A percentile compares a stretch with the other conserved stretches of the same genome.
Conservation (phyloP, 2,113 vertebrate genomes). For the Cebidichthys violaceus region DNA sequence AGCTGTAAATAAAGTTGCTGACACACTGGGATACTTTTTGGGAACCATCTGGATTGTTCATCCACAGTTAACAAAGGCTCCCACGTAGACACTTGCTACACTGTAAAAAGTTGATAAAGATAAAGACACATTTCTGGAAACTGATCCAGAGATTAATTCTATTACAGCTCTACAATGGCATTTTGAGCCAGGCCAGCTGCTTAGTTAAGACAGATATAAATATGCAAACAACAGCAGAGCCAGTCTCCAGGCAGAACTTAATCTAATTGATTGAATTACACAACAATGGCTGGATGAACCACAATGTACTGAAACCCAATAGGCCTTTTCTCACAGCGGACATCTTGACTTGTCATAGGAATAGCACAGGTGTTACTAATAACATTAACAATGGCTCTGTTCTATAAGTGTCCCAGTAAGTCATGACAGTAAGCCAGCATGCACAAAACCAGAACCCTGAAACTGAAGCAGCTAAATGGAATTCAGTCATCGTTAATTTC, state of each 20-base stretch:
- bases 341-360: neutral
- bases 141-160: neutral
- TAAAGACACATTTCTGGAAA: neutral
- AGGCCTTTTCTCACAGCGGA: neutral
- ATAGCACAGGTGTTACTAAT: neutral
- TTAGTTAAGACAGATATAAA: neutral
- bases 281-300: neutral
- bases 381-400: neutral
- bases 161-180: neutral
- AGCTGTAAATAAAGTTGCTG: slow-evolving; percentile 34
- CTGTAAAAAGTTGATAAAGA: neutral
- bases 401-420: neutral
- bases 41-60: neutral
- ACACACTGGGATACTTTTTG: slow-evolving; percentile 18
- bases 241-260: neutral
- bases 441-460: neutral
- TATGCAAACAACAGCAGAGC: neutral
- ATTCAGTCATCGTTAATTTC: neutral
- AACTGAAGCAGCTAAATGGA: neutral
- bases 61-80: neutral
- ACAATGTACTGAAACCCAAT: neutral
- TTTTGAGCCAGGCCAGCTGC: neutral
- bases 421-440: neutral
- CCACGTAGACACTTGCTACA: neutral
- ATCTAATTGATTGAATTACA: neutral